Evolutionary conservation across 1,140 invertebrate genomes (phyloP), one percentile per base, ranked within the genome.

Genomic region (Lasioglossum baleicum): DNA sequence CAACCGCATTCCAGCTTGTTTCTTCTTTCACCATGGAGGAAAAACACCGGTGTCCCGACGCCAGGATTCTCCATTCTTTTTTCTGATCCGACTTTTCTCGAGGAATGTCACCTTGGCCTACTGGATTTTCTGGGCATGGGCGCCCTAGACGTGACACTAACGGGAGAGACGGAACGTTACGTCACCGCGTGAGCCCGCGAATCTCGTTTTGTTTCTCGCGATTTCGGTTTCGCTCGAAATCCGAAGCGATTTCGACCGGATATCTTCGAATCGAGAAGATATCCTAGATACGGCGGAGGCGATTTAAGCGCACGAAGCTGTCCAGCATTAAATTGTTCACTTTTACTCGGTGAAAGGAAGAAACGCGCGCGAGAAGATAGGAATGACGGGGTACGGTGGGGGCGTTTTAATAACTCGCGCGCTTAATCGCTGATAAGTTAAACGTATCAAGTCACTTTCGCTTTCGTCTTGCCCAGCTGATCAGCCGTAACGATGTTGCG

Each of bases 231-330:
- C 35, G 35, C 35, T 35, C 5, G 35, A 35, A 35, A 35, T 35
- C 35, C 5, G 35, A 35, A 35, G 2, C 35, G 35, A 35, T 35
- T 4, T 3, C 35, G 2, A 51, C 31, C 56, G 68, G 64, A 70
- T 83, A 65, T 83, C 75, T 68, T 83, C 78, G 78, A 60, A 84
- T 74, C 63, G 44, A 8, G 7, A 48, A 13, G 44, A 48, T 48
- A 11, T 35, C 60, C 35, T 35, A 35, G 35, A 35, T 0, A 2
- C 10, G 44, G 13, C 44, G 44, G 44, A 11, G 44, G 13, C 74
- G 61, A 74, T 63, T 13, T 6, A n/a, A 22, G 51, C 7, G n/a
- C 51, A 4, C 20, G 0, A 20, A 69, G 61, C 42, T 7, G 56
- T 17, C 31, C 26, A 3, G 10, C 0, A 35, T 35, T 17, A 22